These are phyloP conservation scores for Pungitius pungitius DNA, from an alignment of 2,113 vertebrate species.

Conservation along the genomic window DNA sequence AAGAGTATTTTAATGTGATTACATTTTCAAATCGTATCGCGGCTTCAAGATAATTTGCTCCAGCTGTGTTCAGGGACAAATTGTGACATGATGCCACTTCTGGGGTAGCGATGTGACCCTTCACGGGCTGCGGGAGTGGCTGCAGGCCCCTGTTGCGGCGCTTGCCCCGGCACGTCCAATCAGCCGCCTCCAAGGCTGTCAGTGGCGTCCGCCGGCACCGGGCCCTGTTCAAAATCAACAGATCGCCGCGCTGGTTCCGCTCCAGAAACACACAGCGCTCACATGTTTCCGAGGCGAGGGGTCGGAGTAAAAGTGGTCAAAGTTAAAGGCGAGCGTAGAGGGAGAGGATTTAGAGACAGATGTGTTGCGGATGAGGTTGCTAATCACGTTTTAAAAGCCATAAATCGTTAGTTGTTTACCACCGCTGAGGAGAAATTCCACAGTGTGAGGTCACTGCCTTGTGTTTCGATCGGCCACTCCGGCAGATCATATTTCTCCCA, in stretches of 20 bases:
- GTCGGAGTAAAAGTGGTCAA: slow-evolving; percentile 1
- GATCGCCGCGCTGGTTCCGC: slow-evolving; percentile 45
- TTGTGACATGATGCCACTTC: background rate
- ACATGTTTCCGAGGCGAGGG: slow-evolving; percentile 27
- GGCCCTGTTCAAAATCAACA: slow-evolving; percentile 63
- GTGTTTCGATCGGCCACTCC: slow-evolving; percentile 43
- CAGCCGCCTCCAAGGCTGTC: slow-evolving; percentile 76
- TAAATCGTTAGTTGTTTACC: slow-evolving; percentile 65
- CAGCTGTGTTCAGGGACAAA: background rate
- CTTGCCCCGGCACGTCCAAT: slow-evolving; percentile 71
- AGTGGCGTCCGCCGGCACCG: slow-evolving; percentile 56
- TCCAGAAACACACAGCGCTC: slow-evolving; percentile 27
- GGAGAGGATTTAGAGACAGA: background rate
- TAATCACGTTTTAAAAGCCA: slow-evolving; percentile 38
- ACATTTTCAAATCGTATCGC: background rate
- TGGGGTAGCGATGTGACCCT: background rate
- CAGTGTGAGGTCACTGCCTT: slow-evolving; percentile 67
- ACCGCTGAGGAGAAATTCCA: slow-evolving; percentile 27
- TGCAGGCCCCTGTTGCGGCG: slow-evolving; percentile 50
- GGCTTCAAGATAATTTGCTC: background rate
- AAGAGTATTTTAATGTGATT: background rate
- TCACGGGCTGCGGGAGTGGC: slow-evolving; percentile 12
- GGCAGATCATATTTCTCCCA: slow-evolving; percentile 71
- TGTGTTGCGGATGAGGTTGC: slow-evolving; percentile 33
- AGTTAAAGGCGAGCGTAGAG: background rate